Percentiles rank a stretch among this genome's conserved stretches.
phyloP scores from a whole-genome alignment of 2,888 invertebrate genomes.

The Oasisia sp. region DNA sequence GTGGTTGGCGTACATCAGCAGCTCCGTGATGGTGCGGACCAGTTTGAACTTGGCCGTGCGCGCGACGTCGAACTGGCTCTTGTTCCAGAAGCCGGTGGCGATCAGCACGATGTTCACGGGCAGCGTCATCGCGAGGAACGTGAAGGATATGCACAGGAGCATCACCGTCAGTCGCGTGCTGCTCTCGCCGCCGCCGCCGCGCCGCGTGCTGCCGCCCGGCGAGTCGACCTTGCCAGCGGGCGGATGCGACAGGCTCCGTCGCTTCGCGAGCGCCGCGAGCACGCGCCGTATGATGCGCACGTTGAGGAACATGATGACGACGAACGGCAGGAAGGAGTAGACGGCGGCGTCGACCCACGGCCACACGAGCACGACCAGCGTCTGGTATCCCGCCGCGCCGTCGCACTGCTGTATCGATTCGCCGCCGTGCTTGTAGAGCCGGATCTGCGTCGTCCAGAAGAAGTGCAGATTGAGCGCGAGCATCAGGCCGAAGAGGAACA shows the following conservation, averaged over 20 bases:
- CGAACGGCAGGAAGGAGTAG: slow-evolving; percentile 56
- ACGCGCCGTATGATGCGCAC: slow-evolving; percentile 53
- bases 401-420: slow-evolving; percentile 32
- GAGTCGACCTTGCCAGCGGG: slow-evolving; percentile 32
- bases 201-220: slow-evolving; percentile 28
- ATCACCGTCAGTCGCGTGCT: slow-evolving; percentile 37
- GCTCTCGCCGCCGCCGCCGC: slow-evolving; percentile 24
- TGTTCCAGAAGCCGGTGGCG: neutral
- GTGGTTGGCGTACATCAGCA: slow-evolving; percentile 42
- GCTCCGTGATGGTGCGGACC: slow-evolving; percentile 37
- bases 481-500: slow-evolving; percentile 47
- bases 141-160: slow-evolving; percentile 36
- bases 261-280: neutral
- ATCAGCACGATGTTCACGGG: slow-evolving; percentile 32
- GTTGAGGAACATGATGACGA: slow-evolving; percentile 53
- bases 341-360: slow-evolving; percentile 59
- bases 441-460: slow-evolving; percentile 50
- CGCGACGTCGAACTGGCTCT: neutral
- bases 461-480: slow-evolving; percentile 56
- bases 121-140: slow-evolving; percentile 35
- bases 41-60: slow-evolving; percentile 32
- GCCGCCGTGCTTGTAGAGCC: neutral
- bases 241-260: slow-evolving; percentile 1
- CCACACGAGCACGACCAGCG: slow-evolving; percentile 48
- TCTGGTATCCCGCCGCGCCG: slow-evolving; percentile 30